Conservation (phyloP, 2,113 vertebrate species). For the Morone chrysops region DNA sequence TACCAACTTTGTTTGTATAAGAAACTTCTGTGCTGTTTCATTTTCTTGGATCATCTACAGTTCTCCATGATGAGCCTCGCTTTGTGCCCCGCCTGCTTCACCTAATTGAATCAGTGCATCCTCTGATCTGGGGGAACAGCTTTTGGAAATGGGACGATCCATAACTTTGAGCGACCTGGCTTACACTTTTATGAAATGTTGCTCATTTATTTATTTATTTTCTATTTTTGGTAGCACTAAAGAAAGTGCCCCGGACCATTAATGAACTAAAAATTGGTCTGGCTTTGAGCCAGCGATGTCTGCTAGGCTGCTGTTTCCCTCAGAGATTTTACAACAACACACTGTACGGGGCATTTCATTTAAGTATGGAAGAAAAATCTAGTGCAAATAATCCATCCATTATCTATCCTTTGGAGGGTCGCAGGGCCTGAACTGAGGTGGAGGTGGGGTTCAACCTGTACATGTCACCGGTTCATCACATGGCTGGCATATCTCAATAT, state of each 20-base stretch:
- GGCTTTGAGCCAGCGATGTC: conserved; percentile 14
- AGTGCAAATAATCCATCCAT: neutral
- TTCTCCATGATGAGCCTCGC: neutral
- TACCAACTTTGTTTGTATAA: neutral
- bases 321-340: neutral
- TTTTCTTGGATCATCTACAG: conserved; percentile 7
- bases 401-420: neutral
- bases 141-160: conserved; percentile 43
- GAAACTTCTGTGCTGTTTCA: neutral
- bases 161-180: conserved; percentile 33
- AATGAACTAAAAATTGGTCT: conserved; percentile 10
- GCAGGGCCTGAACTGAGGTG: neutral
- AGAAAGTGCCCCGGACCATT: neutral
- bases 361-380: neutral
- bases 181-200: conserved; percentile 23
- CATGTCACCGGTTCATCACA: neutral
- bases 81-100: conserved; percentile 18
- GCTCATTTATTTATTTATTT: conserved; percentile 48
- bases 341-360: neutral
- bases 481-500: neutral
- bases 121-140: conserved; percentile 34
- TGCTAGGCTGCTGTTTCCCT: conserved; percentile 7
- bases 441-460: neutral
- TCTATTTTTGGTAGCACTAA: conserved; percentile 8
- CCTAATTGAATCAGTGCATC: conserved; percentile 27